Conservation (phyloP, 2,113 vertebrate species). For the Athene noctua region DNA sequence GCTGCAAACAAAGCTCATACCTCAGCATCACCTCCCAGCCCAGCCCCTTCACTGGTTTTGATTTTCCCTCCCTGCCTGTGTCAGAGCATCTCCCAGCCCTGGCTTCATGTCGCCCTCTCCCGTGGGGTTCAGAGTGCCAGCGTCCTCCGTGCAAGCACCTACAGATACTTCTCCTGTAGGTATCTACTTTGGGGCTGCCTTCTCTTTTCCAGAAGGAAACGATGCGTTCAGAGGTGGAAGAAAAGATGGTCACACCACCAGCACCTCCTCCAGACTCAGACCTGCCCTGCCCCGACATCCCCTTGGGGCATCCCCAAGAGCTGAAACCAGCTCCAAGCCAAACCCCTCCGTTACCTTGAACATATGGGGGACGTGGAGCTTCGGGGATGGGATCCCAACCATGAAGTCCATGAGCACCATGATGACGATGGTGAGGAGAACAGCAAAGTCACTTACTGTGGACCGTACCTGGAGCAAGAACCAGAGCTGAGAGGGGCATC, state of each 20-base stretch:
- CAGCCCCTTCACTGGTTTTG: not conserved
- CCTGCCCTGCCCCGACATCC: not conserved
- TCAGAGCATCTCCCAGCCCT: not conserved
- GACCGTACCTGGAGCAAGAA: conserved; percentile 83
- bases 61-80: not conserved
- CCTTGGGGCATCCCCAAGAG: not conserved
- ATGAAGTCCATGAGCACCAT: conserved; percentile 91
- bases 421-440: conserved; percentile 91
- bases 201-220: not conserved
- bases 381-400: conserved; percentile 92
- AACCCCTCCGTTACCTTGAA: conserved; percentile 85
- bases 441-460: conserved; percentile 91
- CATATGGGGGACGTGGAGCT: conserved; percentile 89
- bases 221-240: accelerated
- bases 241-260: not conserved
- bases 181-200: not conserved
- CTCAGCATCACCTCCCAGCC: too few species aligned
- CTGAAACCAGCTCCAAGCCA: not conserved
- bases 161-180: not conserved
- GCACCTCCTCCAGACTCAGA: not conserved
- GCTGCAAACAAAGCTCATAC: conserved; percentile 67
- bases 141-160: not conserved
- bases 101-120: accelerated
- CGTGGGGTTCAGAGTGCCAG: accelerated
- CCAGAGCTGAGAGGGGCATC: not conserved